Percentiles rank a stretch among this genome's conserved stretches.
Conservation (phyloP, 2,888 invertebrate species). For the Acanthosepion esculentum region DNA sequence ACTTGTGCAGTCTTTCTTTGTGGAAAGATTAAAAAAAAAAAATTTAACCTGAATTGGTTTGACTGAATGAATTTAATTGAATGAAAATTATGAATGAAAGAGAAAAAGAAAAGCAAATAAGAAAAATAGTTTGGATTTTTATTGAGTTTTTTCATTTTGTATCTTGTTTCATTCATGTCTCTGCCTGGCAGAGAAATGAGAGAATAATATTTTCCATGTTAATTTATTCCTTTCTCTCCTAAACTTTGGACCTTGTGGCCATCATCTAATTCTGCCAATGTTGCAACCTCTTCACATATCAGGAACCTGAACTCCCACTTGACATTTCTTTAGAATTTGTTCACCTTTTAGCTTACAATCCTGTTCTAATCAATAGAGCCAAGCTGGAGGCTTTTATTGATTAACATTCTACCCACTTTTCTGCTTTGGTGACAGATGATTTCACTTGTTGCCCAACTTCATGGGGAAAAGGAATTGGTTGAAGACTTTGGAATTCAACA, state of each 20-base stretch:
- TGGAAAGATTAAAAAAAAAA: neutral
- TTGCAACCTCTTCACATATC: neutral
- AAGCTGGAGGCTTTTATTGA: neutral
- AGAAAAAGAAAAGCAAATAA: neutral
- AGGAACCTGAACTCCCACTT: no score
- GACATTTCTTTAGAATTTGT: no score
- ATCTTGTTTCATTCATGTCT: neutral
- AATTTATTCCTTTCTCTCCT: neutral
- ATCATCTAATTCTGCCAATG: constrained; percentile 3
- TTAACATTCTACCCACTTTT: neutral
- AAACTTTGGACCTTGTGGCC: neutral
- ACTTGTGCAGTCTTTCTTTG: neutral
- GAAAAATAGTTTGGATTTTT: constrained; percentile 33
- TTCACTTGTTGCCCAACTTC: no score
- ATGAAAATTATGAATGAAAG: neutral
- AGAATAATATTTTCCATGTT: neutral
- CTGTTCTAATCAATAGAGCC: neutral
- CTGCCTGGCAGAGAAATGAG: neutral
- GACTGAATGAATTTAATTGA: neutral
- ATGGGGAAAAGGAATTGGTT: no score
- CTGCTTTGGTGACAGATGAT: neutral
- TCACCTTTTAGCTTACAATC: no score
- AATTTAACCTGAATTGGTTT: no score
- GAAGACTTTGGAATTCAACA: no score
- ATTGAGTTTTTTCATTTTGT: constrained; percentile 19